Evolutionary conservation across 2,797 vertebrate species (phyloP).

Genomic region (Limnodromus scolopaceus): DNA sequence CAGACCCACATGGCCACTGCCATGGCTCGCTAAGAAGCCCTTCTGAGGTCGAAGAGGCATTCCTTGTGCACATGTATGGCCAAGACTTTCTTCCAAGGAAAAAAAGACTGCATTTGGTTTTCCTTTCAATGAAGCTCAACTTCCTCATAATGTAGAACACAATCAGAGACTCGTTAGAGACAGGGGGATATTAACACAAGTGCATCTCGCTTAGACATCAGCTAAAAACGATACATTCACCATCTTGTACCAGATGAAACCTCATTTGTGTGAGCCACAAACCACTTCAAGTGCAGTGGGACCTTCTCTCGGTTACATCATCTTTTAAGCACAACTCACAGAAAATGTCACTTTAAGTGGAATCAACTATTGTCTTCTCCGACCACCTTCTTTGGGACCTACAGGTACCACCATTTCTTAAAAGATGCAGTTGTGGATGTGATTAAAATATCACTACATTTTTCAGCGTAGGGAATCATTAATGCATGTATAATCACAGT

Average conservation of each 20-base stretch:
- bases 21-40: not conserved
- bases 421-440: not conserved
- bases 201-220: not conserved
- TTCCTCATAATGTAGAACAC: not conserved
- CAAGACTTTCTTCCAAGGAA: not conserved
- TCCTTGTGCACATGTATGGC: not conserved
- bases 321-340: not conserved
- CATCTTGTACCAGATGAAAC: conserved; percentile 33
- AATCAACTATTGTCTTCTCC: not conserved
- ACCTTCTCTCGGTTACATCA: not conserved
- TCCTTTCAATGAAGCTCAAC: conserved; percentile 29
- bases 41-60: not conserved
- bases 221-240: conserved; percentile 35
- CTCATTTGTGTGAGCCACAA: conserved; percentile 32
- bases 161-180: not conserved
- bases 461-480: conserved; percentile 60
- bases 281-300: not conserved
- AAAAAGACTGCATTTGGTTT: not conserved
- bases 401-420: not conserved
- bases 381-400: not conserved
- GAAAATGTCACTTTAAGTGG: not conserved
- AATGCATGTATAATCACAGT: conserved; percentile 75
- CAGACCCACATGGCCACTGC: not conserved
- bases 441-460: conserved; percentile 65
- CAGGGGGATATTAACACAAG: not conserved